These are phyloP conservation scores for Chironomus striatipennis DNA, from an alignment of 1,140 invertebrate species.

Conservation along the genomic window DNA sequence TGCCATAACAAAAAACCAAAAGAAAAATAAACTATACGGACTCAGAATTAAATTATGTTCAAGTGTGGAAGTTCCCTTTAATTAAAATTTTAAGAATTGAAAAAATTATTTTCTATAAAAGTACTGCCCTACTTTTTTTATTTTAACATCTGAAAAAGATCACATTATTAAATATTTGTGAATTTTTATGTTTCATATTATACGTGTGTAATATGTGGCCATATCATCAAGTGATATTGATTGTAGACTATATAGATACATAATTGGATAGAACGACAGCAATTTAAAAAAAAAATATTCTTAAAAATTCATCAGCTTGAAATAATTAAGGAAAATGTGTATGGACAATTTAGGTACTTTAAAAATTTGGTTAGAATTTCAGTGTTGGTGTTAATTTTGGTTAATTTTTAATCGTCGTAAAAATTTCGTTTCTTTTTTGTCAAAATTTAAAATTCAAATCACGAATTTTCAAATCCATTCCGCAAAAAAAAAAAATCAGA, in stretches of 20 bases:
- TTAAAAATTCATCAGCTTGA: not conserved
- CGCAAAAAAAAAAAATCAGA: no score
- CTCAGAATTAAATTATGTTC: not conserved
- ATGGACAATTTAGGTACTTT: not conserved
- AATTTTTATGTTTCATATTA: slow-evolving; percentile 1
- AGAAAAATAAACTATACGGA: no score
- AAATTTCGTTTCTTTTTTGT: no score
- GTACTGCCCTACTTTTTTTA: not conserved
- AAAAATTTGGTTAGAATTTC: no score
- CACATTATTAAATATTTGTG: slow-evolving; percentile 14
- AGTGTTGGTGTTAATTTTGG: no score
- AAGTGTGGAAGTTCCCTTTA: slow-evolving; percentile 1
- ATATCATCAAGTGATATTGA: not conserved
- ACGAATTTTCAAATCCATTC: no score
- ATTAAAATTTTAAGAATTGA: not conserved
- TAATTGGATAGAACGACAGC: no score
- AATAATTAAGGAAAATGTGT: not conserved
- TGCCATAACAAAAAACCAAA: no score
- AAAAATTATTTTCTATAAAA: not conserved
- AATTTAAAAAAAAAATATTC: not conserved
- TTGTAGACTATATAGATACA: no score
- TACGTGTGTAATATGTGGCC: not conserved
- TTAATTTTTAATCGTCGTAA: no score
- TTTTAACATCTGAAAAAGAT: not conserved
- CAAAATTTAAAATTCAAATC: no score